Evolutionary conservation across 2,888 invertebrate genomes (phyloP).

Genomic region (Eremobia ochroleuca): DNA sequence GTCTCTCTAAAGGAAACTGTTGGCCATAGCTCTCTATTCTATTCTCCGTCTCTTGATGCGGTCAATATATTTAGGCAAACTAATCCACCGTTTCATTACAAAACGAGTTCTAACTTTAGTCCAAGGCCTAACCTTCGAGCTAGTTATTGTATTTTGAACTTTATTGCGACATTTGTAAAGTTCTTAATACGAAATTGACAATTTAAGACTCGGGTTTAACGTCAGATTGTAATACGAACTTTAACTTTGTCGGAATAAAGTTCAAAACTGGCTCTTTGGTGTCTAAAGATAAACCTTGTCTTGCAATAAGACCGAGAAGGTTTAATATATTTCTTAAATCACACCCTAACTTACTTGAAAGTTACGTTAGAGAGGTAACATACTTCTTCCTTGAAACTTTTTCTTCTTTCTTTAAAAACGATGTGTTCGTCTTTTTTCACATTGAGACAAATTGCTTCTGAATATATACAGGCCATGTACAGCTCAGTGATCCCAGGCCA

Average conservation of each 20-base stretch:
- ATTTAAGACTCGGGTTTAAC: not conserved
- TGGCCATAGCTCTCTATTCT: not conserved
- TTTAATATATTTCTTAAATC: not conserved
- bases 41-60: not conserved
- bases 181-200: not conserved
- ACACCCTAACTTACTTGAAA: not conserved
- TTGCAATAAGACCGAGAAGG: not conserved
- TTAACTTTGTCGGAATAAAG: not conserved
- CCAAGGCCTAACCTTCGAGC: not conserved
- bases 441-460: not conserved
- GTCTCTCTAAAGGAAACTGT: not conserved
- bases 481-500: slow-evolving; percentile 98
- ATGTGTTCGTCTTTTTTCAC: not conserved
- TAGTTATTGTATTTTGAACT: not conserved
- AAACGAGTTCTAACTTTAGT: not conserved
- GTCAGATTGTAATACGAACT: not conserved
- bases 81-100: not conserved
- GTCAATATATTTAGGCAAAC: not conserved
- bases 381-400: no score
- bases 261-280: not conserved
- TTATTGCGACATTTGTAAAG: not conserved
- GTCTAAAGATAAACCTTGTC: not conserved
- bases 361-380: not conserved
- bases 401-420: not conserved
- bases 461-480: slow-evolving; percentile 94